Evolutionary conservation across 2,113 vertebrate genomes (phyloP), one percentile per base, ranked within the genome.

Genomic region (Calidris pugnax): DNA sequence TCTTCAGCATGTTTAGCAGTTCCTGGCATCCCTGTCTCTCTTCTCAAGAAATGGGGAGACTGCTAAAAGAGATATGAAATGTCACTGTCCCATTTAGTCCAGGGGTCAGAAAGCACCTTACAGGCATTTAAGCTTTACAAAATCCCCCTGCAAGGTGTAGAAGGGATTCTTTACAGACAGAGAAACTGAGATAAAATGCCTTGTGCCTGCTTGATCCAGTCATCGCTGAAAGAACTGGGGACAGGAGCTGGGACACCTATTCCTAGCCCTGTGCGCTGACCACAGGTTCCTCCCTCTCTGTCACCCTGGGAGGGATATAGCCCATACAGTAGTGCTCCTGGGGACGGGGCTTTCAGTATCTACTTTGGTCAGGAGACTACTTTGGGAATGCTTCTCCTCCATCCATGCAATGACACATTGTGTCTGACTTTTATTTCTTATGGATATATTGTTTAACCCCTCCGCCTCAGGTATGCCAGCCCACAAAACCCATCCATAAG

Each of bases 111-210:
- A 91, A 93, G 53, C 24, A 41, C n/a, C 73, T 69, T 57, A 53
- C 24, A 72, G 43, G 37, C 33, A 68, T 92, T 81, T 85, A 82
- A 87, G 33, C 48, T 75, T 91, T 72, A 68, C 43, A 84, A 74
- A 92, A 86, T 47, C 20, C 50, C 19, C 10, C 59, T 66, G 50
- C 24, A 62, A 94, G 28, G 28, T 64, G 27, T 35, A 72, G 85
- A 73, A 80, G 22, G 71, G 85, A 66, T 83, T 87, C 45, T 91
- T 93, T 73, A n/a, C 22, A 73, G 78, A 14, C 24, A 9, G 78
- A 85, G 32, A 64, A 91, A 87, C 17, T 37, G 76, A 89, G 60
- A 51, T 14, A 87, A 80, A 96, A 82, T 71, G 37, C 22, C 24
- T 92, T 17, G 12, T 17, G 94, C 24, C 57, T 79, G 41, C 63